Evolutionary conservation across 35 echinoderm and acorn worm genomes (phyloP), one percentile per base, ranked within the genome.

Genomic region (Nesometra sesokonis): DNA sequence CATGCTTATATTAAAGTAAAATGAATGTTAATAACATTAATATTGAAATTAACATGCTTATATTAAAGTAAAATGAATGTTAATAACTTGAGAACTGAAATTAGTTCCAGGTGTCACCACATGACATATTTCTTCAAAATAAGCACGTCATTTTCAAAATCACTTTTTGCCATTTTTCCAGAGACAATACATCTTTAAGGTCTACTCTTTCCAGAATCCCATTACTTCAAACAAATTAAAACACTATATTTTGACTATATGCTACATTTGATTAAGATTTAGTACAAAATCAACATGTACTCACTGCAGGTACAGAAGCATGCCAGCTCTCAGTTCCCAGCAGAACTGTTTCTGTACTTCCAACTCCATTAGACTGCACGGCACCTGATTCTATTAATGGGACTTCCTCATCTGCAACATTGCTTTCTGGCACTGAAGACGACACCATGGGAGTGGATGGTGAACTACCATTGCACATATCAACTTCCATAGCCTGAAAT

Each of bases 221-320:
- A n/a, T n/a, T n/a, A n/a, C n/a, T n/a, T n/a, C n/a, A n/a, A n/a
- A n/a, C n/a, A n/a, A n/a, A n/a, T n/a, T n/a, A n/a, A n/a, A n/a
- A n/a, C n/a, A n/a, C n/a, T n/a, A n/a, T n/a, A n/a, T n/a, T n/a
- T n/a, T n/a, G n/a, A n/a, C n/a, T n/a, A 78, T 9, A 78, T 78
- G 23, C 5, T 78, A 32, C 77, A 9, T 30, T 78, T 30, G 8
- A 32, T 78, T 8, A 30, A 3, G 27, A 78, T 30, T 30, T 30
- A 35, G 32, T 19, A 30, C 78, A 80, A 84, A 21, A 84, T 11
- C 67, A 57, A 23, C 0, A 76, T 46, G 0, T 17, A 88, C 95
- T 90, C 78, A 97, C 95, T 27, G 79, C 67, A 15, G 88, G 93
- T 30, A 94, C 90, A 35, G 87, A 82, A 34, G 88, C 92, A 32